These are phyloP conservation scores for Gila orcuttii DNA, from an alignment of 2,113 vertebrate genomes.

Conservation along the genomic window DNA sequence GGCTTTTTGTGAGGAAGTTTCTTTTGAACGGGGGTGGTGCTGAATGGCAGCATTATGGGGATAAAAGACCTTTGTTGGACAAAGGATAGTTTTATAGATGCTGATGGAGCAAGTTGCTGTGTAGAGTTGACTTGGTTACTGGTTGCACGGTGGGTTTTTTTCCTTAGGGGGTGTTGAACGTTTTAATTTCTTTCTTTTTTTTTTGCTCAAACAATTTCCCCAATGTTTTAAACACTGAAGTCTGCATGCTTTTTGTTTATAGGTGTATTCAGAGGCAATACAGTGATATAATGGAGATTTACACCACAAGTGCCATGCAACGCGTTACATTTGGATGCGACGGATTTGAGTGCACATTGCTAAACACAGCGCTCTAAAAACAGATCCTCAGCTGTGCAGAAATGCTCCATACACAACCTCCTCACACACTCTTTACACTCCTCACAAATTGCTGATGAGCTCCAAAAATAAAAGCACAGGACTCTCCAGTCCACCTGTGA, in stretches of 20 bases:
- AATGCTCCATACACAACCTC: conserved; percentile 28
- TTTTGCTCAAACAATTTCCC: neutral
- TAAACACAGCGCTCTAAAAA: conserved; percentile 55
- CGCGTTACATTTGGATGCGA: conserved; percentile 51
- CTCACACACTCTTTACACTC: conserved; percentile 36
- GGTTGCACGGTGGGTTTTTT: conserved; percentile 21
- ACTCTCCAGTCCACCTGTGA: conserved; percentile 48
- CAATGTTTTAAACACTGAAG: neutral
- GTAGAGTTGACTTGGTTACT: conserved; percentile 47
- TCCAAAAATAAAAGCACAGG: conserved; percentile 48
- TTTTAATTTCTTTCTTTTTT: neutral
- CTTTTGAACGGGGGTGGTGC: conserved; percentile 52
- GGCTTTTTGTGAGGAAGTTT: conserved; percentile 55
- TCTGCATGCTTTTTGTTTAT: neutral
- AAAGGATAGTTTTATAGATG: conserved; percentile 56
- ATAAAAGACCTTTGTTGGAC: conserved; percentile 56
- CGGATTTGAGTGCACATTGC: conserved; percentile 10
- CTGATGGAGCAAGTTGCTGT: conserved; percentile 52
- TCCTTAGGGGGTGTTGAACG: neutral
- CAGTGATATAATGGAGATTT: neutral
- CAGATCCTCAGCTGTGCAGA: conserved; percentile 58
- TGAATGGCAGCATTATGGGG: conserved; percentile 50
- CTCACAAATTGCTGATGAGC: conserved; percentile 27
- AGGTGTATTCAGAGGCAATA: neutral
- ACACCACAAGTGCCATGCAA: neutral